These are phyloP conservation scores for Coracias cyanogaster DNA, from an alignment of 2,797 vertebrate genomes.

Conservation along the genomic window DNA sequence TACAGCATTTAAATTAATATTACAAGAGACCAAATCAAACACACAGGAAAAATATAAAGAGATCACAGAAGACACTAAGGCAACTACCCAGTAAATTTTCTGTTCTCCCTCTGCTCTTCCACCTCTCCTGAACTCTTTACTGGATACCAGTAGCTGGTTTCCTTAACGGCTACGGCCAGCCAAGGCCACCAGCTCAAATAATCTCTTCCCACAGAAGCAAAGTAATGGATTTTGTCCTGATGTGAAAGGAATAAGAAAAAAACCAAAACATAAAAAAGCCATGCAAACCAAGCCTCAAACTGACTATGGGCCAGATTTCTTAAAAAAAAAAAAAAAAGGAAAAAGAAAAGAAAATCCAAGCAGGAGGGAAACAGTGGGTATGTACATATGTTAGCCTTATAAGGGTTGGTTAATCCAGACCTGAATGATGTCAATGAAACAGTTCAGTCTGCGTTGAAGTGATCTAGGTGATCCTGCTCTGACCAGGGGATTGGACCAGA, in stretches of 20 bases:
- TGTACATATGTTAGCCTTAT: neutral
- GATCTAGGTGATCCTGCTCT: too few species aligned
- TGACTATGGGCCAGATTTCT: neutral
- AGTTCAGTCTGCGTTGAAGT: neutral
- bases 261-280: neutral
- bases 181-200: neutral
- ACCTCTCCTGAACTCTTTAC: neutral
- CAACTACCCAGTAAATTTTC: neutral
- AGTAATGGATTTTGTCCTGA: neutral
- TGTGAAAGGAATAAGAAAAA: neutral
- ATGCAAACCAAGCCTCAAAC: neutral
- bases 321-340: too few species aligned
- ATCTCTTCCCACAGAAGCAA: neutral
- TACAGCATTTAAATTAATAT: neutral
- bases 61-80: neutral
- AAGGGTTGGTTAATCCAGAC: neutral
- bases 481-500: too few species aligned
- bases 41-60: neutral
- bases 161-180: neutral
- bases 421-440: neutral
- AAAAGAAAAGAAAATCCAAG: neutral
- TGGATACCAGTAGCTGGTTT: neutral
- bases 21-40: neutral
- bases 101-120: neutral
- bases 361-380: neutral